Evolutionary conservation across 2,888 invertebrate species (phyloP), one percentile per base, ranked within the genome.

Genomic region (Melieria crassipennis): DNA sequence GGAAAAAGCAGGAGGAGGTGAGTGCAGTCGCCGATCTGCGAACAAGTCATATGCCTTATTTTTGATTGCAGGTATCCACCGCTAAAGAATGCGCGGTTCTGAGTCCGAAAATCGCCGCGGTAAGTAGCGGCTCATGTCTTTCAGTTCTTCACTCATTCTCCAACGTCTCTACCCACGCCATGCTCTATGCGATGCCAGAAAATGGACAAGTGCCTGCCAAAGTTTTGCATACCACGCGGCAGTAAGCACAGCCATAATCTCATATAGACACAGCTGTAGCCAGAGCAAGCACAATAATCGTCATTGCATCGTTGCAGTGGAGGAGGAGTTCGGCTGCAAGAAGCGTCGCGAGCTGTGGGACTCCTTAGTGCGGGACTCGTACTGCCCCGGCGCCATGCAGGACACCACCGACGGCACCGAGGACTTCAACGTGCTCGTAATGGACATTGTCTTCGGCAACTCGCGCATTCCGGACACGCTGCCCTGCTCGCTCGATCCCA

Each of bases 301-400:
- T 30, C 30, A 30, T 30, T 30, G 4, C n/a, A 16, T 50, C 11
- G 11, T 52, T 61, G 16, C n/a, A 67, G 60, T 61, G 60, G 60
- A 50, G 5, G 60, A 67, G 13, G 67, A 67, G 43, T 67, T 67
- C 60, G 16, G 58, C 61, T 67, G 67, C 52, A 9, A 13, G 10
- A 67, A 67, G 52, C 67, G 45, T 4, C 60, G 60, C 50, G 67
- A 67, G 1, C 75, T 75, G 68, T 61, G 78, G 3, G 77, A 81
- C 1, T 42, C 60, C 0, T 69, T 83, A 30, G 80, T 84, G 0
- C 68, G 76, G 55, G 83, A 84, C 63, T 65, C 69, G 7, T 72
- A 69, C 7, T 78, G 77, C 43, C 81, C 80, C 0, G 84, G 82
- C 6, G 57, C 76, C 4, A 82, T 84, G 69, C 81, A 84, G 65